These are phyloP conservation scores for Picathartes gymnocephalus DNA, from an alignment of 2,113 vertebrate genomes.

Conservation along the genomic window DNA sequence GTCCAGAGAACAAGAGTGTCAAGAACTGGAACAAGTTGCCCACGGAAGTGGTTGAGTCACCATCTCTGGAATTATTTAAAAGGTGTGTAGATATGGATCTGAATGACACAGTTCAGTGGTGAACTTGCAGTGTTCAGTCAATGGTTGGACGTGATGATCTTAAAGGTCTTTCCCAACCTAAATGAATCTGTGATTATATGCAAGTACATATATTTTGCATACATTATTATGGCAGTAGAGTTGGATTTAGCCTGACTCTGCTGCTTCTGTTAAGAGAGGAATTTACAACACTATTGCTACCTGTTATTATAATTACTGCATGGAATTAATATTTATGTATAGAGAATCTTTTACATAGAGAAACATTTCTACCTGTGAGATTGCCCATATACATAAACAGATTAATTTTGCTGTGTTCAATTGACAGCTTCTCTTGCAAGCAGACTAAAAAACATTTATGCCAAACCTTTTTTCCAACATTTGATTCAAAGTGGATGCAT, in stretches of 20 bases:
- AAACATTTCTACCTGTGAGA: neutral
- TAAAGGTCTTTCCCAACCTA: neutral
- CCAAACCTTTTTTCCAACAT: neutral
- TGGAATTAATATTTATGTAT: neutral
- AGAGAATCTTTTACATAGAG: neutral
- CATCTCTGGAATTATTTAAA: neutral
- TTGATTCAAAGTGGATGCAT: neutral
- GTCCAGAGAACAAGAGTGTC: neutral
- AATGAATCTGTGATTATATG: neutral
- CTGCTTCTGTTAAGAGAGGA: neutral
- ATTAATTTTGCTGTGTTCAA: neutral
- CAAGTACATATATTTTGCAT: neutral
- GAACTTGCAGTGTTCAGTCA: neutral
- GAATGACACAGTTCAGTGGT: neutral
- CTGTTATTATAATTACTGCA: neutral
- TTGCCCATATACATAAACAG: neutral
- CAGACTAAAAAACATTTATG: neutral
- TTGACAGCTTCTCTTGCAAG: neutral
- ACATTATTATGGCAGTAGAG: neutral
- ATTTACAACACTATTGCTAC: neutral
- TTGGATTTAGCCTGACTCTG: neutral
- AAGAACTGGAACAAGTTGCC: neutral
- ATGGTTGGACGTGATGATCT: accelerated
- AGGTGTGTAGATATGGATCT: neutral
- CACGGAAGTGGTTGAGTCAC: neutral